Evolutionary conservation across 2,888 invertebrate species (phyloP).

Genomic region (Anthoptus insignis): DNA sequence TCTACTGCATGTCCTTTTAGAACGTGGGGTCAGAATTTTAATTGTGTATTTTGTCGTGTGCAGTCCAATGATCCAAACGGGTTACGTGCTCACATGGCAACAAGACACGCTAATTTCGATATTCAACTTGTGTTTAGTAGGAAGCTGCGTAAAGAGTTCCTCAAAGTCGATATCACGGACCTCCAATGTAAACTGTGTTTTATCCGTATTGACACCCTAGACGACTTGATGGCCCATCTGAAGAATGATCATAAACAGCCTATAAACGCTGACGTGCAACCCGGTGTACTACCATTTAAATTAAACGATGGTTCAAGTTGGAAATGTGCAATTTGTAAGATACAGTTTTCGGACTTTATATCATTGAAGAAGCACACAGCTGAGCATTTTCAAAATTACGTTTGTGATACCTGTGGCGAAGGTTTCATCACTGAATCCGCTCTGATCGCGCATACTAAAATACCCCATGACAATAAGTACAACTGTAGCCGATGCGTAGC

Average conservation of each 20-base stretch:
- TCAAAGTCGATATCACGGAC: conserved; percentile 79
- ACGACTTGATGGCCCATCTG: conserved; percentile 72
- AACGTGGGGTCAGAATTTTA: conserved; percentile 81
- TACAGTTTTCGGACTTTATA: conserved; percentile 75
- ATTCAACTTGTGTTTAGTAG: conserved; percentile 76
- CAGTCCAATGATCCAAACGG: conserved; percentile 81
- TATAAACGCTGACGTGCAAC: conserved; percentile 74
- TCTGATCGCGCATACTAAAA: conserved; percentile 71
- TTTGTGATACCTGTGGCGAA: conserved; percentile 80
- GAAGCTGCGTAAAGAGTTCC: conserved; percentile 75
- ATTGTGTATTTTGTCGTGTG: conserved; percentile 77
- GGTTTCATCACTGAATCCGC: conserved; percentile 80
- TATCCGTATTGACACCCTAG: conserved; percentile 70
- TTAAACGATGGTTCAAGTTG: conserved; percentile 74
- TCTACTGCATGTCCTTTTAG: conserved; percentile 79
- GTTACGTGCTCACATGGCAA: conserved; percentile 74
- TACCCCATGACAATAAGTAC: conserved; percentile 79
- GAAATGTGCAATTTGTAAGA: conserved; percentile 78
- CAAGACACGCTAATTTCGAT: conserved; percentile 75
- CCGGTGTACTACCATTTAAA: conserved; percentile 78
- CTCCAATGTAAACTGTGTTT: conserved; percentile 80
- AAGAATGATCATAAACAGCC: conserved; percentile 80
- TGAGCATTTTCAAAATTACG: conserved; percentile 79
- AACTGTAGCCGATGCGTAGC: conserved; percentile 78
- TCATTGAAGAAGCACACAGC: conserved; percentile 76